Conservation (phyloP, 2,113 vertebrate genomes). For the Platysternon megacephalum region DNA sequence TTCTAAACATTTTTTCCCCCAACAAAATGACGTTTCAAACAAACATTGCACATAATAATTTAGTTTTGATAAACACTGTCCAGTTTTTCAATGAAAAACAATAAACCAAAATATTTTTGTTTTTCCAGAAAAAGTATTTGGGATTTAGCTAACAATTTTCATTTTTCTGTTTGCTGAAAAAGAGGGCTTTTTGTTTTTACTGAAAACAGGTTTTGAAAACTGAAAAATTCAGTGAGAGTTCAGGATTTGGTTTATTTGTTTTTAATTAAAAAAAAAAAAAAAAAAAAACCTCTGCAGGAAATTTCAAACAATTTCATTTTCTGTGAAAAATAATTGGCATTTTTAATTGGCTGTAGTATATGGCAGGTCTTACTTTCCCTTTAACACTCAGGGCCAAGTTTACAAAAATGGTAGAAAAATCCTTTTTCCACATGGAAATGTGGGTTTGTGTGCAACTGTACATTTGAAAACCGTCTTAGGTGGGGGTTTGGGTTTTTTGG, state of each 20-base stretch:
- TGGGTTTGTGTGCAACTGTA: neutral
- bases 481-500: neutral
- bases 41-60: neutral
- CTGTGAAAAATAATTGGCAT: neutral
- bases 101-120: neutral
- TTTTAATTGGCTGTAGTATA: neutral
- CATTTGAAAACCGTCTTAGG: neutral
- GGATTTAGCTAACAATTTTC: neutral
- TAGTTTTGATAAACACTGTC: neutral
- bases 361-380: accelerated
- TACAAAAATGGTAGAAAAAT: neutral
- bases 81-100: neutral
- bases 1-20: neutral
- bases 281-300: neutral
- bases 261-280: neutral
- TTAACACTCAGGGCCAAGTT: neutral
- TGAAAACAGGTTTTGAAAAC: neutral
- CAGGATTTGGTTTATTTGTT: neutral
- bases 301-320: neutral
- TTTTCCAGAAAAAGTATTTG: neutral
- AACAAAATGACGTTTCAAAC: neutral
- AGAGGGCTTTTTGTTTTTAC: neutral
- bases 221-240: neutral
- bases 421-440: neutral
- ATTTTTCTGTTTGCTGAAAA: neutral